Base-by-base conservation (phyloP, 2,888 invertebrate genomes). In the Melipona beecheii region DNA sequence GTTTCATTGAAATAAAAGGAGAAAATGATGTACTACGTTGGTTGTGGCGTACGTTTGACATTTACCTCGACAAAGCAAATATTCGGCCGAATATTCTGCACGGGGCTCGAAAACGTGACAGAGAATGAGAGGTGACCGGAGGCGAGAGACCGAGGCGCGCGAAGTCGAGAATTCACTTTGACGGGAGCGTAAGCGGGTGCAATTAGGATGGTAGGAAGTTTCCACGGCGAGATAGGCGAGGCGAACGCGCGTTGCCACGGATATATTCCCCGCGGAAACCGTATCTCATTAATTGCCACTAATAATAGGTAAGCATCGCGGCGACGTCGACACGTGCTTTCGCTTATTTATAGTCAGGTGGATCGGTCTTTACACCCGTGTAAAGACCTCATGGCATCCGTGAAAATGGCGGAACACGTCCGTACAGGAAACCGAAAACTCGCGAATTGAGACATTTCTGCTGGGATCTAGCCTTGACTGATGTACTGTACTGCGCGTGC, bases 211-310 rank as follows among this genome's bases (percentile, higher is more conserved):
- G 83, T 89, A 91, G 89, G 86, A 91, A 91, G 89, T 89, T 89
- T 86, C 87, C 86, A 91, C 89, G 90, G 92, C 81, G 82, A 78
- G 85, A 91, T 91, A 91, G 90, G 91, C 92, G 92, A 89, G 89
- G 86, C 91, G 86, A 92, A 92, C 89, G 89, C 90, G 92, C 87
- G 86, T 92, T 92, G 90, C 87, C 91, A 92, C 91, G 92, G 92
- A 88, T 90, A 86, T 85, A 88, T 90, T 84, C 86, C 78, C 83
- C 82, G 84, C 88, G 84, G 90, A 89, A 90, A 92, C 86, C 90
- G 91, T 91, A 85, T 90, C 91, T 89, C 90, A 90, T 92, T 92
- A 92, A 92, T 92, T 91, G 91, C 88, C 86, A 78, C 89, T 92
- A 92, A 91, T 92, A 91, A 92, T 92, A 92, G 89, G 86, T 81